Conservation (phyloP, 1,140 invertebrate species). For the Drosophila neocordata region DNA sequence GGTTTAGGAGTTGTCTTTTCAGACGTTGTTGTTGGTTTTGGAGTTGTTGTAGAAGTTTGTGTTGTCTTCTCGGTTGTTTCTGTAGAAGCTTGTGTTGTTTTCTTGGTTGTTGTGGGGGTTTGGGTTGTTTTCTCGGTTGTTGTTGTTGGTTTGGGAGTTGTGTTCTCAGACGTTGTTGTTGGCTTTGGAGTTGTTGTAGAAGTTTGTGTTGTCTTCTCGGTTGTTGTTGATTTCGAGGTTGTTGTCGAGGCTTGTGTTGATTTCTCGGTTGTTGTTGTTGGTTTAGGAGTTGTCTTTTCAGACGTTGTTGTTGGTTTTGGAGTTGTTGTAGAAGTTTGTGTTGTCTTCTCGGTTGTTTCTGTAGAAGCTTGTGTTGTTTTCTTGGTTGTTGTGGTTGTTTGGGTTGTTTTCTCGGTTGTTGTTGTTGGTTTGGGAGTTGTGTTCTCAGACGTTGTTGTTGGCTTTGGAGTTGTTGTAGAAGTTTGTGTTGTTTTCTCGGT, state of each 20-base stretch:
- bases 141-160: constrained; percentile 15
- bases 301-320: no score
- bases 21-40: not conserved
- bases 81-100: no score
- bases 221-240: constrained; percentile 42
- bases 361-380: no score
- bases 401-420: not conserved
- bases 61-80: not conserved
- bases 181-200: not conserved
- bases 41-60: not conserved
- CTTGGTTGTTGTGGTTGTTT: no score
- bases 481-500: not conserved
- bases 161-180: not conserved
- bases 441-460: not conserved
- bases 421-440: constrained; percentile 17
- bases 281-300: constrained; percentile 3
- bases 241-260: constrained; percentile 84
- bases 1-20: not conserved
- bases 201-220: not conserved
- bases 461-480: not conserved
- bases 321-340: no score
- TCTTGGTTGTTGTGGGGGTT: no score
- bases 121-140: not conserved
- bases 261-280: not conserved
- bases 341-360: no score